Percentiles rank a stretch among this genome's conserved stretches.
Evolutionary conservation across 2,888 invertebrate species (phyloP).

Genomic region (Eristalis arbustorum): DNA sequence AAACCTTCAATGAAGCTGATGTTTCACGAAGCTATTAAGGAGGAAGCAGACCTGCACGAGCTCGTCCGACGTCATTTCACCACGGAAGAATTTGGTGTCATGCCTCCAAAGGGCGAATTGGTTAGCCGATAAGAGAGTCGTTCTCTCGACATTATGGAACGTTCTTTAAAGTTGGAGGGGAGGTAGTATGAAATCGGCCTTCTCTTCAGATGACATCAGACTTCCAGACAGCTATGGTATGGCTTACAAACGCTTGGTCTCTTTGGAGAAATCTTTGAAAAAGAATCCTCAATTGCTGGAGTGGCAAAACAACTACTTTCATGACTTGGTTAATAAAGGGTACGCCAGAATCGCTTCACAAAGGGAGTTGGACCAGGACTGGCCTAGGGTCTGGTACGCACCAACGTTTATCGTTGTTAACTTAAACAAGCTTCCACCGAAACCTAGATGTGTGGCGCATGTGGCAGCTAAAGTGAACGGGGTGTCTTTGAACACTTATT

Average conservation of each 20-base stretch:
- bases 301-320: too few species aligned
- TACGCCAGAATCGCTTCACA: too few species aligned
- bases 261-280: too few species aligned
- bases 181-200: background rate
- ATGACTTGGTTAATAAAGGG: too few species aligned
- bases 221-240: constrained; percentile 48
- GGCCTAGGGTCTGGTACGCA: too few species aligned
- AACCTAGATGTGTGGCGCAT: too few species aligned
- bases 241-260: too few species aligned
- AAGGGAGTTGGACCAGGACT: too few species aligned
- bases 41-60: background rate
- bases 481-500: too few species aligned
- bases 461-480: too few species aligned
- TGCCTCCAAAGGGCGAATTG: background rate
- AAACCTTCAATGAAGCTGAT: background rate
- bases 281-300: background rate
- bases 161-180: background rate
- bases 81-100: background rate
- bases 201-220: background rate
- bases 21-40: constrained; percentile 5
- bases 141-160: constrained; percentile 5
- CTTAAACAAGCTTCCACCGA: too few species aligned
- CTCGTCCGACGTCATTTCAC: background rate
- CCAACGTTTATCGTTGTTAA: too few species aligned
- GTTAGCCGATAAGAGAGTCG: background rate